These are phyloP conservation scores for Catocala fraxini DNA, from an alignment of 2,888 invertebrate species.

Conservation along the genomic window DNA sequence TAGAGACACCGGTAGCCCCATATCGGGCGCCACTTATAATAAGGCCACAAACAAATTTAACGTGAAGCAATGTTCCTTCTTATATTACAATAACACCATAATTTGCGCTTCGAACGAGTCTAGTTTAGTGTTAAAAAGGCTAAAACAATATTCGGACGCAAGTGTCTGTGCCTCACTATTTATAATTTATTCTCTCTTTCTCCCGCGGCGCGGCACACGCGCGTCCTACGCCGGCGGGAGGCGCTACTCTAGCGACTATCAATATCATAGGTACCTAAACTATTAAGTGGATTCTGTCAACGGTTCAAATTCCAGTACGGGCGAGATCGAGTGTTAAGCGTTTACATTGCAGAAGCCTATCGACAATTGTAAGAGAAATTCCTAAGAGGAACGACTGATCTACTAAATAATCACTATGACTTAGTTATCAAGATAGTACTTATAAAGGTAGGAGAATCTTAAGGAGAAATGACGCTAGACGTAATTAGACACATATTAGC, in stretches of 20 bases:
- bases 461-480: conserved; percentile 62
- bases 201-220: conserved; percentile 1
- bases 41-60: conserved; percentile 86
- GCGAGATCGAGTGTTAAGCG: conserved; percentile 80
- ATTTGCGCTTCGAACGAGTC: conserved; percentile 70
- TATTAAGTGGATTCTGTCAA: conserved; percentile 68
- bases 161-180: conserved; percentile 66
- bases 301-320: conserved; percentile 68
- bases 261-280: conserved; percentile 48
- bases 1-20: conserved; percentile 70
- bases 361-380: conserved; percentile 63
- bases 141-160: conserved; percentile 73
- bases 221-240: no score
- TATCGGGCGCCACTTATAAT: conserved; percentile 76
- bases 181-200: conserved; percentile 26
- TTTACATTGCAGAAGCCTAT: conserved; percentile 71
- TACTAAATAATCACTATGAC: conserved; percentile 78
- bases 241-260: conserved; percentile 39
- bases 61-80: conserved; percentile 73
- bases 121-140: conserved; percentile 58
- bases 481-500: conserved; percentile 65
- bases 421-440: conserved; percentile 79
- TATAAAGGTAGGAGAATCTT: conserved; percentile 74
- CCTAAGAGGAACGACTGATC: conserved; percentile 66
- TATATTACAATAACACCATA: conserved; percentile 66